Base-by-base conservation (phyloP, 1,140 invertebrate genomes). In the Drosophila obscura region DNA sequence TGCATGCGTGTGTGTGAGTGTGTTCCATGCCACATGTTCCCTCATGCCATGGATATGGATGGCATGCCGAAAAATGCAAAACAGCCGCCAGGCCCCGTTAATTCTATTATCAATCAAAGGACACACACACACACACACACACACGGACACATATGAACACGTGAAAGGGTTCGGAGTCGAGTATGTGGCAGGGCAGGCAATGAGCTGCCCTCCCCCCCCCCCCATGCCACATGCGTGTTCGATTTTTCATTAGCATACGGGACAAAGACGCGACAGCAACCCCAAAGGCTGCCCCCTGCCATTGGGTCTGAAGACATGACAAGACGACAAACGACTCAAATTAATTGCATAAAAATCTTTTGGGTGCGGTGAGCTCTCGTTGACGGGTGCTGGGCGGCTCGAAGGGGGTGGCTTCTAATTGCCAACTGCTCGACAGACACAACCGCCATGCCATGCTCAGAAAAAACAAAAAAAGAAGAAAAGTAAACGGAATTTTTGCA, bases 241-340 rank as follows among this genome's bases (percentile, higher is more conserved):
- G 82, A 87, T 87, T 87, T 87, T 87, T 87, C 82, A 87, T 87
- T 87, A 87, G 83, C 82, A 87, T 87, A 85, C 71, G 57, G 73
- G 62, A 68, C 53, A 62, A 49, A 60, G 58, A 62, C 28, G 50
- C 44, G 46, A 35, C 11, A 53, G 16, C n/a, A n/a, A 31, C 41
- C 45, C 26, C 45, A 35, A 28, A 26, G 24, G 19, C 46, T 59
- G 73, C 64, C 75, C 71, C 72, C 35, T 50, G n/a, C 39, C 43
- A 45, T 24, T 19, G 16, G 11, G 53, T 46, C 58, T 28, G 51
- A 35, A 79, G 64, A 78, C 74, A 82, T 82, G 79, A 82, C 79
- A 82, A 82, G 79, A 82, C 77, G 77, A 73, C 76, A 71, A 78
- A 85, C 55, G 73, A 87, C 83, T 87, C 82, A 87, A 88, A 87